phyloP scores from a whole-genome alignment of 2,113 vertebrate genomes.

The Poeciliopsis prolifica region DNA sequence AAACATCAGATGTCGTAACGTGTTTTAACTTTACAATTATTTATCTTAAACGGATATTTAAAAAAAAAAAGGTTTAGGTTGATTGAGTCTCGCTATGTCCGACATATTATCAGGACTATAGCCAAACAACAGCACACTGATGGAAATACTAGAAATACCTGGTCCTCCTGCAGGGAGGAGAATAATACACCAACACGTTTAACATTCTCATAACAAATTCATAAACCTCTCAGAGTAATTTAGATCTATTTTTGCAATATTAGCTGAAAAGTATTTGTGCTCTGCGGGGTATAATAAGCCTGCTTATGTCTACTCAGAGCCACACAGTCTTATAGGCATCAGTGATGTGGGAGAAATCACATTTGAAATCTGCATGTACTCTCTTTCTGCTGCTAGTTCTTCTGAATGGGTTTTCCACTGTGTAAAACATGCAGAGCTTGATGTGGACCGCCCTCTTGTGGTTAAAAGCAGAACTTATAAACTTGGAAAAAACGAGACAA shows the following conservation, averaged over 20 bases:
- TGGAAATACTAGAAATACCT: not conserved
- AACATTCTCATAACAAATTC: not conserved
- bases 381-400: not conserved
- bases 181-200: not conserved
- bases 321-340: not conserved
- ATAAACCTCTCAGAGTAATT: not conserved
- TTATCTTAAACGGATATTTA: not conserved
- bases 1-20: not conserved
- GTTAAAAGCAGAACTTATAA: not conserved
- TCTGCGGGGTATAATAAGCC: not conserved
- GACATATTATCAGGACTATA: too few relatives aligned
- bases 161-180: not conserved
- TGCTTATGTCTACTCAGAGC: not conserved
- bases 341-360: not conserved
- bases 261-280: not conserved
- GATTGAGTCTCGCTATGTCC: not conserved
- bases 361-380: not conserved
- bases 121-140: not conserved
- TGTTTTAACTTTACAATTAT: not conserved
- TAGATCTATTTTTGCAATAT: not conserved
- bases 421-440: slow-evolving; percentile 3
- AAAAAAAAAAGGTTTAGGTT: not conserved
- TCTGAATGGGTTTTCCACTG: not conserved
- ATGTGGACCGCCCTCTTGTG: slow-evolving; percentile 54
- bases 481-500: not conserved